phyloP scores from a whole-genome alignment of 1,140 invertebrate species.

The Mylabris phalerata region DNA sequence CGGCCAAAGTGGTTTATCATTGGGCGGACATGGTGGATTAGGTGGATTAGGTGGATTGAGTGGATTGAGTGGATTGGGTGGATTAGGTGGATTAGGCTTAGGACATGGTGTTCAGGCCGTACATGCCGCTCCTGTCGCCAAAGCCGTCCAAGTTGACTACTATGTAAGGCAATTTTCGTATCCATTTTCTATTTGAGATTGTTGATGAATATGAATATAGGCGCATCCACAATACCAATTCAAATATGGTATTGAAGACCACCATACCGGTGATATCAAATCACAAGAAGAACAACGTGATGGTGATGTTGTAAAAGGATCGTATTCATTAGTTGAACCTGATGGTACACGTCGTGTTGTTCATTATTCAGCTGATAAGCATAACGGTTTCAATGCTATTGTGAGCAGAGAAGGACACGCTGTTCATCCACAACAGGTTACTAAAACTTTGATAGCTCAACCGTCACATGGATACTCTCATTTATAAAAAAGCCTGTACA shows the following conservation, averaged over 20 bases:
- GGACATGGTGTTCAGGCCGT: no score
- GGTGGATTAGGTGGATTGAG: no score
- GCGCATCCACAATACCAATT: conserved; percentile 59
- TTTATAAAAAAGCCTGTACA: no score
- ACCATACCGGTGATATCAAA: conserved; percentile 58
- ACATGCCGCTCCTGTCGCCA: not conserved
- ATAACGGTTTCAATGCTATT: conserved; percentile 1
- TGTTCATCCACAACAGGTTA: not conserved
- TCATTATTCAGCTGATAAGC: conserved; percentile 7
- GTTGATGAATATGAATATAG: conserved; percentile 28
- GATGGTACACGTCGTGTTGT: conserved; percentile 5
- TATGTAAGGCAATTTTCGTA: not conserved
- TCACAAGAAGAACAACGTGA: conserved; percentile 40
- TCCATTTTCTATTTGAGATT: not conserved
- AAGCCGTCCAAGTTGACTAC: not conserved
- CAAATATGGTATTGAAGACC: conserved; percentile 61
- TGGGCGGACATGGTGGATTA: no score
- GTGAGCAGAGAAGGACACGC: not conserved
- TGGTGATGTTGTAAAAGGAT: conserved; percentile 5
- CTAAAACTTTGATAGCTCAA: no score
- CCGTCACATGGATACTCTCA: no score
- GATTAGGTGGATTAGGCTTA: no score
- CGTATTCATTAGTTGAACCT: not conserved
- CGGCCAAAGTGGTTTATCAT: no score
- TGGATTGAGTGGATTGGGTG: no score